Percentiles rank a stretch among this genome's conserved stretches.
phyloP scores from a whole-genome alignment of 2,113 vertebrate genomes.

The Halcyon malimbica region DNA sequence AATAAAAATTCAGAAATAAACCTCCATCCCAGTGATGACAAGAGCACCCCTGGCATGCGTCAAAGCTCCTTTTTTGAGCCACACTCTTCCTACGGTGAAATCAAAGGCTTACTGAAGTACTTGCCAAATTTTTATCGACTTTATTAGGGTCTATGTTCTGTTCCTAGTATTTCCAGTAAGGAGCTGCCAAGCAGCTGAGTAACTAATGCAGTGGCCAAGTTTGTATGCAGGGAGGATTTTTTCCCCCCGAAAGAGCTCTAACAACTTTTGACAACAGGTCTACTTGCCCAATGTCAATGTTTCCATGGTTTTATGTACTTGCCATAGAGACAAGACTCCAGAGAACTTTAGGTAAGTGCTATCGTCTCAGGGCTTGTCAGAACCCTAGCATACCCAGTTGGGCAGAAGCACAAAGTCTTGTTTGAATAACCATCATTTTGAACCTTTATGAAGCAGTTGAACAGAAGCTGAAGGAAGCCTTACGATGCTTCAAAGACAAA shows the following conservation, averaged over 20 bases:
- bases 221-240: not conserved
- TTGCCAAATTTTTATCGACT: slow-evolving; percentile 5
- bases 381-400: not conserved
- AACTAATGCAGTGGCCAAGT: slow-evolving; percentile 40
- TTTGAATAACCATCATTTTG: not conserved
- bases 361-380: not conserved
- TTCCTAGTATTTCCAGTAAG: slow-evolving; percentile 26
- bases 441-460: not conserved
- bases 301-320: slow-evolving; percentile 2
- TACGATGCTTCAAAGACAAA: not conserved
- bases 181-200: slow-evolving; percentile 62
- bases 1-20: not conserved
- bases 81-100: not conserved
- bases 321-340: not conserved
- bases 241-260: not conserved
- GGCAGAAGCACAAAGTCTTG: not conserved
- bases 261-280: slow-evolving; percentile 47
- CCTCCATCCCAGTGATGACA: slow-evolving; percentile 23
- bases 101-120: not conserved
- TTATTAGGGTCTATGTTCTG: not conserved
- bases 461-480: not conserved
- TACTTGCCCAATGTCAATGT: not conserved
- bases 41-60: not conserved
- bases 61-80: not conserved
- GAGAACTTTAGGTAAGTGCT: not conserved